These are phyloP conservation scores for Athetis lepigone DNA, from an alignment of 2,888 invertebrate genomes.

Conservation along the genomic window DNA sequence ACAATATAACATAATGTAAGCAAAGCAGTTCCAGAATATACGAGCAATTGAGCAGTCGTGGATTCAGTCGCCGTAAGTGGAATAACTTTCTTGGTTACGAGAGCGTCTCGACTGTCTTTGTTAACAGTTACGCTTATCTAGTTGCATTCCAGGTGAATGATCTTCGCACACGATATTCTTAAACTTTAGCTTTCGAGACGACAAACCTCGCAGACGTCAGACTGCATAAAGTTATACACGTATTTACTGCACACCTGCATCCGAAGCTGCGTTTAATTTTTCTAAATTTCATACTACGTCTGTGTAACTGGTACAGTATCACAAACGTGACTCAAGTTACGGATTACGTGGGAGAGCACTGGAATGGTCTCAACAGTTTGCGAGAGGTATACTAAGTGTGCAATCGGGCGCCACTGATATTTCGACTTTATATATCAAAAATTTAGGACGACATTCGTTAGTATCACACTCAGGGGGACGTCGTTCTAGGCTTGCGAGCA, in stretches of 20 bases:
- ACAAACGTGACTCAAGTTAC: conserved; percentile 78
- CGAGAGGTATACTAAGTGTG: conserved; percentile 77
- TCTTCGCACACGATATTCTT: conserved; percentile 73
- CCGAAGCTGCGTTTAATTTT: conserved; percentile 53
- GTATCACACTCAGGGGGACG: conserved; percentile 84
- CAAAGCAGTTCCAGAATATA: conserved; percentile 56
- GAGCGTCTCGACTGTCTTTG: conserved; percentile 77
- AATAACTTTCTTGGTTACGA: conserved; percentile 79
- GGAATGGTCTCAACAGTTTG: conserved; percentile 76
- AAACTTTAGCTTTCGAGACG: conserved; percentile 56
- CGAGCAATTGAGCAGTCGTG: conserved; percentile 69
- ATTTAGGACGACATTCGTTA: conserved; percentile 89
- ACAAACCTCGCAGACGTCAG: conserved; percentile 45
- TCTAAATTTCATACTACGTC: conserved; percentile 56
- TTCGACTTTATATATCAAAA: conserved; percentile 87
- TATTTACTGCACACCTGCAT: conserved; percentile 36
- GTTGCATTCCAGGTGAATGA: conserved; percentile 81
- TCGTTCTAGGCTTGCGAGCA: conserved; percentile 85
- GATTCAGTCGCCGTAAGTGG: conserved; percentile 73
- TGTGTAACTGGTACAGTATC: conserved; percentile 68
- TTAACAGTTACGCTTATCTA: conserved; percentile 82
- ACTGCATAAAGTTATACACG: conserved; percentile 44
- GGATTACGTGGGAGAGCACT: conserved; percentile 82
- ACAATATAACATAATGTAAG: conserved; percentile 68
- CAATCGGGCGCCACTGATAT: conserved; percentile 77